phyloP scores from a whole-genome alignment of 2,888 invertebrate genomes.

The Papilio demoleus region DNA sequence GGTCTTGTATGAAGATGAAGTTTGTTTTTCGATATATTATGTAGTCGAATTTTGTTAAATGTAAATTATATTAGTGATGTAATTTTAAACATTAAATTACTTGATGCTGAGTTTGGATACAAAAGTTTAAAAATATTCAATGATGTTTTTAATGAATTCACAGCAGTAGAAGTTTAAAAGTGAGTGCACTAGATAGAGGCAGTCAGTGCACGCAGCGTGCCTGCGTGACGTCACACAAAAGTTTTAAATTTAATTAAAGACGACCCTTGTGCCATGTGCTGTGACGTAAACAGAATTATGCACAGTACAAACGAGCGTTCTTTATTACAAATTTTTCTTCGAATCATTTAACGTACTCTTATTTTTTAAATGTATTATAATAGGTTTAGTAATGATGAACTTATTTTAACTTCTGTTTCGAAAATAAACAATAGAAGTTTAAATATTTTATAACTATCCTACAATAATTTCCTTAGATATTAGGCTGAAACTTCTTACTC shows the following conservation, averaged over 20 bases:
- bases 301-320: conserved; percentile 53
- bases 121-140: conserved; percentile 1
- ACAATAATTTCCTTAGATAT: too few relatives aligned
- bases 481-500: too few relatives aligned
- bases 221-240: conserved; percentile 63
- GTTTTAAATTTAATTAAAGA: conserved; percentile 81
- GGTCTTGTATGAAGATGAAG: too few relatives aligned
- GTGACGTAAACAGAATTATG: conserved; percentile 62
- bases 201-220: conserved; percentile 56
- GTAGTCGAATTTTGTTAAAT: too few relatives aligned
- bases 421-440: too few relatives aligned
- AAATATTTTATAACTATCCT: too few relatives aligned
- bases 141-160: conserved; percentile 34
- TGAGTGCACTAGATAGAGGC: conserved; percentile 40
- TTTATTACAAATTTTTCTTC: too few relatives aligned
- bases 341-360: too few relatives aligned
- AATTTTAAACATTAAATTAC: neutral
- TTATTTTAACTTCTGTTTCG: too few relatives aligned
- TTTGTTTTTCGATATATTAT: too few relatives aligned
- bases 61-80: neutral
- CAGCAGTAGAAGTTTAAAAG: conserved; percentile 44
- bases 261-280: conserved; percentile 66
- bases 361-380: too few relatives aligned
- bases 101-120: neutral
- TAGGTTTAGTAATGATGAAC: too few relatives aligned